Conservation (phyloP, 2,113 vertebrate genomes). For the Mirza zaza region DNA sequence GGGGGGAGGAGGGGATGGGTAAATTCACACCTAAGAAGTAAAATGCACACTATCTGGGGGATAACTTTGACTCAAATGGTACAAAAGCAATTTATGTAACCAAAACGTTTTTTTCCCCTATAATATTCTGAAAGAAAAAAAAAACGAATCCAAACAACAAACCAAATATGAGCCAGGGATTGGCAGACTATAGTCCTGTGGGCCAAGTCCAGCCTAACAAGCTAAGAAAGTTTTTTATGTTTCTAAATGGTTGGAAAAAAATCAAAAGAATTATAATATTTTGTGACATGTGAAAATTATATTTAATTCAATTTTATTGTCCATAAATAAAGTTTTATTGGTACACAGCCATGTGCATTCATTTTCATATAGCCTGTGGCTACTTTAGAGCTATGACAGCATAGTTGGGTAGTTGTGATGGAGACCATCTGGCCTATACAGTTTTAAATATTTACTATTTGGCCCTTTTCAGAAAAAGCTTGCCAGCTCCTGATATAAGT, state of each 20-base stretch:
- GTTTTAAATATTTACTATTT: background rate
- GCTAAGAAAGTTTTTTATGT: background rate
- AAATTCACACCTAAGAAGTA: no score
- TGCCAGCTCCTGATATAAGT: background rate
- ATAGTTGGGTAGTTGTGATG: background rate
- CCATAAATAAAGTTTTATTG: background rate
- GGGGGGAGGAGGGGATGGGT: no score
- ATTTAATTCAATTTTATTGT: background rate
- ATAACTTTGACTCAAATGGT: no score
- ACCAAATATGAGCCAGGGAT: background rate
- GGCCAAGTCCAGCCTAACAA: background rate
- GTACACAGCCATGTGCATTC: background rate
- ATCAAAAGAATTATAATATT: background rate
- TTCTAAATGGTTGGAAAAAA: background rate
- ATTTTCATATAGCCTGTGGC: background rate
- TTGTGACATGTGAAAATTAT: background rate
- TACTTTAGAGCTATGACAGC: background rate
- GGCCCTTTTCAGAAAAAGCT: background rate
- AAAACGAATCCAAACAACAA: background rate
- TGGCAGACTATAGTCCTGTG: background rate
- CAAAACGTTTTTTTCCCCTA: no score
- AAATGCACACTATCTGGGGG: no score
- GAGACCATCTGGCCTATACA: background rate
- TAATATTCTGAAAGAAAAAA: no score
- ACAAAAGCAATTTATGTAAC: no score